Conservation (phyloP, 2,797 vertebrate species). For the Sebastiscus tertius region DNA sequence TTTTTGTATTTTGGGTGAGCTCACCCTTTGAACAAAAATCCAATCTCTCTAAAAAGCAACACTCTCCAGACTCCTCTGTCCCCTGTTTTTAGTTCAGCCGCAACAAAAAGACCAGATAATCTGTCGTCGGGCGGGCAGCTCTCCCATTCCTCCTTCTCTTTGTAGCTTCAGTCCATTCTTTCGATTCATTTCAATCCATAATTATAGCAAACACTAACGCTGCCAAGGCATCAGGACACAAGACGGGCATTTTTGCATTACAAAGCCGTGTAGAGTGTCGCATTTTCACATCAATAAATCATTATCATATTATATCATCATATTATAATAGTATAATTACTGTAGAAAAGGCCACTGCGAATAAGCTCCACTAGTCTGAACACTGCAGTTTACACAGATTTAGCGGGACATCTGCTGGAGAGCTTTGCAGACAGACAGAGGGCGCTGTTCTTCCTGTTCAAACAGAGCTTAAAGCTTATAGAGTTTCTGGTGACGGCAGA, state of each 20-base stretch:
- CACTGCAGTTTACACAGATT: conserved; percentile 6
- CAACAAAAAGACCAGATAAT: conserved; percentile 71
- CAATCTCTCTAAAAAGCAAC: conserved; percentile 44
- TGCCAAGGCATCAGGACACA: conserved; percentile 57
- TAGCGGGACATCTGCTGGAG: conserved; percentile 21
- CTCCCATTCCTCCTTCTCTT: conserved; percentile 57
- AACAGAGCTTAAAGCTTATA: conserved; percentile 2
- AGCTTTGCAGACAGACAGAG: conserved; percentile 37
- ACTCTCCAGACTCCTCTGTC: conserved; percentile 35
- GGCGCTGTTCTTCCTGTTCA: conserved; percentile 38
- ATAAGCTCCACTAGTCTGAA: conserved; percentile 16
- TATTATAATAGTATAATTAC: conserved; percentile 50
- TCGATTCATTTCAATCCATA: conserved; percentile 68
- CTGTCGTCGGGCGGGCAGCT: conserved; percentile 62
- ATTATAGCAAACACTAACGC: conserved; percentile 61
- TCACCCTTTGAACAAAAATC: conserved; percentile 54
- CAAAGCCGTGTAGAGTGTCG: conserved; percentile 28
- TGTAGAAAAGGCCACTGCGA: neutral
- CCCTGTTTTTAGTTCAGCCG: conserved; percentile 49
- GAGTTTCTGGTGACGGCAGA: conserved; percentile 49
- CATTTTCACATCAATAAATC: conserved; percentile 58
- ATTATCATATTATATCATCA: conserved; percentile 48
- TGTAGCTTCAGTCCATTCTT: conserved; percentile 65
- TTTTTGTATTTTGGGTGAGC: conserved; percentile 14
- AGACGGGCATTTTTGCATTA: conserved; percentile 51